Evolutionary conservation across 2,888 invertebrate species (phyloP).

Genomic region (Aleiodes alternator): DNA sequence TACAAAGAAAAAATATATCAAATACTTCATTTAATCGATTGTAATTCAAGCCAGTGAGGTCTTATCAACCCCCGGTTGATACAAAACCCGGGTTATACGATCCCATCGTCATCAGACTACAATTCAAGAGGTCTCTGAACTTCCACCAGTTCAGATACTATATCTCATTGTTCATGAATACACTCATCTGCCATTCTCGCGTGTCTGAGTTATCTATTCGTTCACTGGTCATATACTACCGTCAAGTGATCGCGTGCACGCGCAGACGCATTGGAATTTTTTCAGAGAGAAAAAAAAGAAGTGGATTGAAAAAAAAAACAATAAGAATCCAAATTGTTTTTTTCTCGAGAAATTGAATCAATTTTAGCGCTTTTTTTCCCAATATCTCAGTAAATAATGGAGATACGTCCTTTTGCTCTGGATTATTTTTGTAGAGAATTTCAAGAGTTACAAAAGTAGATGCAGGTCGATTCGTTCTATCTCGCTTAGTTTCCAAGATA

Average conservation of each 20-base stretch:
- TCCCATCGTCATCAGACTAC: conserved; percentile 62
- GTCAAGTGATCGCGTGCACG: conserved; percentile 37
- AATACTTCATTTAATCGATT: conserved; percentile 11
- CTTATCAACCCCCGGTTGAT: conserved; percentile 52
- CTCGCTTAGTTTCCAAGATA: too few relatives aligned
- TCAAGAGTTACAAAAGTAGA: too few relatives aligned
- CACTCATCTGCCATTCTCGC: not conserved
- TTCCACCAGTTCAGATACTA: conserved; percentile 37
- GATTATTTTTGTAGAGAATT: too few relatives aligned
- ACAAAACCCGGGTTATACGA: conserved; percentile 57
- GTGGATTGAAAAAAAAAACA: conserved; percentile 5
- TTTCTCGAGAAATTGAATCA: too few relatives aligned
- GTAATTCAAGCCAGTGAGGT: not conserved
- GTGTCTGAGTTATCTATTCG: conserved; percentile 36
- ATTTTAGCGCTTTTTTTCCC: too few relatives aligned
- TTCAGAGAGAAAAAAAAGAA: conserved; percentile 7
- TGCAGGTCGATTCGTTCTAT: too few relatives aligned
- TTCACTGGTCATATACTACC: conserved; percentile 25
- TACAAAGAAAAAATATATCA: not conserved
- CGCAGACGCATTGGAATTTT: conserved; percentile 36
- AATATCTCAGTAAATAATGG: too few relatives aligned
- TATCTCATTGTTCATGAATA: conserved; percentile 5
- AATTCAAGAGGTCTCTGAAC: conserved; percentile 62
- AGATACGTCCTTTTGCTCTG: too few relatives aligned
- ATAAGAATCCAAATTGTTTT: too few relatives aligned